These are phyloP conservation scores for Diorhabda sublineata DNA, from an alignment of 1,140 invertebrate species.

Conservation along the genomic window DNA sequence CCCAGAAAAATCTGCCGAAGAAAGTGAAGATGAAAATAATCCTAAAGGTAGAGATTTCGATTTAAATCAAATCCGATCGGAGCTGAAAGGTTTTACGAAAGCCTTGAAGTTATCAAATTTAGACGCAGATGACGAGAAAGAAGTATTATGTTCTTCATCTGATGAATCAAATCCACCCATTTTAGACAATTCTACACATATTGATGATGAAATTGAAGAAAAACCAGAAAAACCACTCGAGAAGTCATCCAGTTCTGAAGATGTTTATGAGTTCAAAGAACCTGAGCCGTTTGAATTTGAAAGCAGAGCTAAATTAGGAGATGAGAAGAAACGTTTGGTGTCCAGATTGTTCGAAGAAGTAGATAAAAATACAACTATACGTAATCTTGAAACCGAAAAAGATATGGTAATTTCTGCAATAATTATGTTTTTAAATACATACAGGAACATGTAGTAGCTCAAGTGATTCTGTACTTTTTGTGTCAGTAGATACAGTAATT, in stretches of 20 bases:
- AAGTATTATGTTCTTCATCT: conserved; percentile 42
- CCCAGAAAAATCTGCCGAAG: conserved; percentile 37
- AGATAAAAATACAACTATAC: conserved; percentile 33
- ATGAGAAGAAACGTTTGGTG: conserved; percentile 56
- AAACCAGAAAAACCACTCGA: conserved; percentile 34
- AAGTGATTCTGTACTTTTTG: too few species aligned
- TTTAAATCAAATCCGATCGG: conserved; percentile 76
- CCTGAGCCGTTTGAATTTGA: conserved; percentile 82
- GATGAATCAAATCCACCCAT: conserved; percentile 40
- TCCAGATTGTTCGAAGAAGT: conserved; percentile 56
- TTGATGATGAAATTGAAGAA: conserved; percentile 32
- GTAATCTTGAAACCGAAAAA: too few species aligned
- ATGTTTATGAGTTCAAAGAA: conserved; percentile 86
- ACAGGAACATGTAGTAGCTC: too few species aligned
- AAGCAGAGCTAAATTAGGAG: conserved; percentile 51
- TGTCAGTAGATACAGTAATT: too few species aligned
- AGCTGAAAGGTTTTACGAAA: conserved; percentile 73
- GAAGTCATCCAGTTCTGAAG: conserved; percentile 52
- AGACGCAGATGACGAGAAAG: conserved; percentile 28
- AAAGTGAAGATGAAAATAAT: conserved; percentile 35
- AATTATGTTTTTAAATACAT: too few species aligned
- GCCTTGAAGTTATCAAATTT: conserved; percentile 50
- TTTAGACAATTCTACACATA: conserved; percentile 38
- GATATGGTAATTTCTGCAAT: too few species aligned
- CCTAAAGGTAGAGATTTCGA: conserved; percentile 72